phyloP scores from a whole-genome alignment of 2,113 vertebrate species.

The Percina caprodes region DNA sequence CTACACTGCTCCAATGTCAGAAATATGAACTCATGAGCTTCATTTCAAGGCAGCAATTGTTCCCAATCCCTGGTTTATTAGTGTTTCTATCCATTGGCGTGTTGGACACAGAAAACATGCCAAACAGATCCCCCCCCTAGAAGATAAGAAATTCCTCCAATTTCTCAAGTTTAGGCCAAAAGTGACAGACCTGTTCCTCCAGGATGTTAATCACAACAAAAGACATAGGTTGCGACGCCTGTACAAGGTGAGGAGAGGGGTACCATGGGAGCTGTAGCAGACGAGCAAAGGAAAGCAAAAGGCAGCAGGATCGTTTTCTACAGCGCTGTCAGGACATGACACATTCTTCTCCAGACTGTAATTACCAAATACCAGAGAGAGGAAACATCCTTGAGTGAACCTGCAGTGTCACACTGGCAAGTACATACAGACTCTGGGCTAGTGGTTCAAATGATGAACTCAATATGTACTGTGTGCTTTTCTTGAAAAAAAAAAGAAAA shows the following conservation, averaged over 20 bases:
- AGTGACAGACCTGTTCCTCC: conserved; percentile 48
- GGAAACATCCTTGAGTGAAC: conserved; percentile 36
- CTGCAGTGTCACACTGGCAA: not conserved
- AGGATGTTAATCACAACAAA: conserved; percentile 52
- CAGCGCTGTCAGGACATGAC: conserved; percentile 69
- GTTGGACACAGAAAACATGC: not conserved
- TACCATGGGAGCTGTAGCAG: conserved; percentile 11
- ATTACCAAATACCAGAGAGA: conserved; percentile 73
- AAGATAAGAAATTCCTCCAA: conserved; percentile 22
- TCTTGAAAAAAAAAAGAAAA: not conserved
- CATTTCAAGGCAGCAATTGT: not conserved
- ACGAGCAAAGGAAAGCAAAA: too few relatives aligned
- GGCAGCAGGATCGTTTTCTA: conserved; percentile 32
- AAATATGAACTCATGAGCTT: not conserved
- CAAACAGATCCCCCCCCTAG: conserved; percentile 22
- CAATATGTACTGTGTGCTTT: not conserved
- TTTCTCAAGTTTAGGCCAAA: conserved; percentile 17
- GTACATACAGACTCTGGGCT: not conserved
- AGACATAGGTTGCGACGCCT: conserved; percentile 27
- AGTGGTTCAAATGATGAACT: conserved; percentile 14
- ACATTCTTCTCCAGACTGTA: conserved; percentile 66
- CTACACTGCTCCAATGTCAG: too few relatives aligned
- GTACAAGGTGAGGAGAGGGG: conserved; percentile 17
- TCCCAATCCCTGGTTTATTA: not conserved
- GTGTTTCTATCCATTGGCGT: not conserved